A percentile compares a stretch with the other conserved stretches of the same genome.
These are phyloP conservation scores for Lasioglossum malachurum DNA, from an alignment of 2,888 invertebrate genomes.

Conservation along the genomic window DNA sequence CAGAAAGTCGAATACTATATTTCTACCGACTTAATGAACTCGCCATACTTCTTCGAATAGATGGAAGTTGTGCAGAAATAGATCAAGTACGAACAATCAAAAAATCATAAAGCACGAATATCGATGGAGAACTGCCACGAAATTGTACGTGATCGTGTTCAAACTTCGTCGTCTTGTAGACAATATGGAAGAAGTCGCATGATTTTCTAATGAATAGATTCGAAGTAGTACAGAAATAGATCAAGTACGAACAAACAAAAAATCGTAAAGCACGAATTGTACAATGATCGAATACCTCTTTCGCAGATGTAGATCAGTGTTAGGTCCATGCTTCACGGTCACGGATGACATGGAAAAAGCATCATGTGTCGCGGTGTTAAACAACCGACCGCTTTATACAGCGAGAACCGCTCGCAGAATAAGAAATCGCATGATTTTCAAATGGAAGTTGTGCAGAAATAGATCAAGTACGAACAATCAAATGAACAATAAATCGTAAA, in stretches of 20 bases:
- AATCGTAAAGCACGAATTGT: neutral
- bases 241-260: neutral
- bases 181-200: neutral
- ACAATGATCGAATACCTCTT: neutral
- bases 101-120: no score
- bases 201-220: neutral
- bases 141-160: no score
- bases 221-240: neutral
- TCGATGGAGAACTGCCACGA: no score
- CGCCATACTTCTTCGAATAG: neutral
- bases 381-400: slow-evolving; percentile 25
- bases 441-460: neutral
- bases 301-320: neutral
- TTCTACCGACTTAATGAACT: neutral
- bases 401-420: slow-evolving; percentile 20
- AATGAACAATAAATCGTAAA: neutral
- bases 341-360: slow-evolving; percentile 27
- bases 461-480: no score
- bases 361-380: slow-evolving; percentile 37
- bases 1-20: neutral
- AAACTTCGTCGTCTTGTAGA: no score
- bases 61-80: neutral
- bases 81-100: no score
- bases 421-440: neutral
- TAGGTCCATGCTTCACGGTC: neutral